Evolutionary conservation across 2,113 vertebrate species (phyloP).

Genomic region (Fregata magnificens): DNA sequence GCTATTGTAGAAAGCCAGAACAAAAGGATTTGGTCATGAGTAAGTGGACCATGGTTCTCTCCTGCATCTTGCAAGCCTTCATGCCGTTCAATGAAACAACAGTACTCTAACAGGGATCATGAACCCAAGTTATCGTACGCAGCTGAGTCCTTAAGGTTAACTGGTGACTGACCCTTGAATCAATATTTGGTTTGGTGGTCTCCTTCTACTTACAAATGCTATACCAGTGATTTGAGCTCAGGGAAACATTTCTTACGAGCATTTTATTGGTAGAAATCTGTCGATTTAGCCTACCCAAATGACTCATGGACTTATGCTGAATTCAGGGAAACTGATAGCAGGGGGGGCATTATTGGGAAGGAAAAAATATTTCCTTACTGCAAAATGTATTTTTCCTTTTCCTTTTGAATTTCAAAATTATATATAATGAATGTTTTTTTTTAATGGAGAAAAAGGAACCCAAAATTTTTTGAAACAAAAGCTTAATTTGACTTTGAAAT

Average conservation of each 20-base stretch:
- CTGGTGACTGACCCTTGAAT: not conserved
- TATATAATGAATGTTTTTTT: not conserved
- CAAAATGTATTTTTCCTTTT: not conserved
- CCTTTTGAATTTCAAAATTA: not conserved
- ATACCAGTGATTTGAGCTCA: not conserved
- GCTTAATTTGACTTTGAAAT: not conserved
- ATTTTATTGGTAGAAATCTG: not conserved
- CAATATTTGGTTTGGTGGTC: not conserved
- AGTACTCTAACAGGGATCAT: not conserved
- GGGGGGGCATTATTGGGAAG: not conserved
- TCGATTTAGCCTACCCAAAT: not conserved
- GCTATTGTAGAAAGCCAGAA: not conserved
- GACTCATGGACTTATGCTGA: not conserved
- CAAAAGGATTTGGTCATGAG: not conserved
- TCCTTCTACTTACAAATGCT: not conserved
- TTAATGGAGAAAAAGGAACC: not conserved
- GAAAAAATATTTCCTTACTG: not conserved
- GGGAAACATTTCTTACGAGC: not conserved
- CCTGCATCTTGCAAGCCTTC: not conserved
- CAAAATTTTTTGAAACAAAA: not conserved
- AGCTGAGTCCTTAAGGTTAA: not conserved
- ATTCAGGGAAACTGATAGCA: not conserved
- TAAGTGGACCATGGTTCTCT: not conserved
- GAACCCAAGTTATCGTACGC: fast-evolving
- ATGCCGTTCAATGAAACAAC: not conserved